Evolutionary conservation across 2,113 vertebrate genomes (phyloP).

Genomic region (Cervus canadensis): DNA sequence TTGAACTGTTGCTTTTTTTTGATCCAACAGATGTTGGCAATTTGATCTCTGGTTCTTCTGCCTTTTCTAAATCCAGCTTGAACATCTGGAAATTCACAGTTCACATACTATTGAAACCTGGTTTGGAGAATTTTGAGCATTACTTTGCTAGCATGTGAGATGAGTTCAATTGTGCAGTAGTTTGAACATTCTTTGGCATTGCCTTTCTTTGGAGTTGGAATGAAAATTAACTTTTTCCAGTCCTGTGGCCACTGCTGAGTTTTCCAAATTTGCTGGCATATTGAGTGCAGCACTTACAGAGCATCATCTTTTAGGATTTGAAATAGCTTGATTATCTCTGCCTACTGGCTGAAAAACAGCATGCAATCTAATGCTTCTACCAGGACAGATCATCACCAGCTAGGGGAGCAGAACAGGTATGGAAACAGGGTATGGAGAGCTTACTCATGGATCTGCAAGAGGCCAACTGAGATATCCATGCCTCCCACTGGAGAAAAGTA

Average conservation of each 20-base stretch:
- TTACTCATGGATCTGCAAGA: not conserved
- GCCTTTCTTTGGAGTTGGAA: not conserved
- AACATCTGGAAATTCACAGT: not conserved
- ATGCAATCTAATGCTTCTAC: not conserved
- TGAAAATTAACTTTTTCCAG: not conserved
- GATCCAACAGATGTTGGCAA: not conserved
- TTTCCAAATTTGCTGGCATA: not conserved
- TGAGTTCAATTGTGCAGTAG: not conserved
- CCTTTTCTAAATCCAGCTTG: not conserved
- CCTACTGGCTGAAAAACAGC: not conserved
- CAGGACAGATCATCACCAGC: not conserved
- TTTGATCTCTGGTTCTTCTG: not conserved
- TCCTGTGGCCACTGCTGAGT: not conserved
- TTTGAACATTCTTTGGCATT: not conserved
- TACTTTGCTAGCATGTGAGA: not conserved
- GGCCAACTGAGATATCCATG: fast-evolving
- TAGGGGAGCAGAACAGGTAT: not conserved
- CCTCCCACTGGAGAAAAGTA: not conserved
- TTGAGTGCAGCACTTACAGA: not conserved
- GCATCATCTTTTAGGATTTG: not conserved
- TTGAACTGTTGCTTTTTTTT: not conserved
- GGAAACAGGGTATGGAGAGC: not conserved
- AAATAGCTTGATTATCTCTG: not conserved
- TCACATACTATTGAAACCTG: not conserved
- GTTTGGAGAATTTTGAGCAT: not conserved